A percentile compares a stretch with the other conserved stretches of the same genome.
Conservation (phyloP, 2,797 vertebrate genomes). For the Pipistrellus kuhlii region DNA sequence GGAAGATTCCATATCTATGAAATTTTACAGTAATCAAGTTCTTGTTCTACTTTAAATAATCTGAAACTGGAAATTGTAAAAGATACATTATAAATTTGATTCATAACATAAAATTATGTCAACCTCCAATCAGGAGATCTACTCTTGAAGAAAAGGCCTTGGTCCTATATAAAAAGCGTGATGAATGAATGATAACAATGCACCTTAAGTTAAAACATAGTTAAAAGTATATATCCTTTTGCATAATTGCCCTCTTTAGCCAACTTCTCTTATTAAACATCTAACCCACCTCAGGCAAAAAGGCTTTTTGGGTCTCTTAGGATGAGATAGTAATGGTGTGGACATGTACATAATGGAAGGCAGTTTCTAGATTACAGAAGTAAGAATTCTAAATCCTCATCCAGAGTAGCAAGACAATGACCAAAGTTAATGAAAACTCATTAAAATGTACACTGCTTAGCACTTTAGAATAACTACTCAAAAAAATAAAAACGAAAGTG, state of each 20-base stretch:
- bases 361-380: neutral
- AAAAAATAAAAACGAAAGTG: neutral
- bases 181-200: constrained; percentile 35
- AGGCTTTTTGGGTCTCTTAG: neutral
- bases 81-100: neutral
- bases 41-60: constrained; percentile 15
- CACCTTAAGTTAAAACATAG: constrained; percentile 58
- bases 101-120: neutral
- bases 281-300: neutral
- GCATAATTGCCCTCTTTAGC: constrained; percentile 35
- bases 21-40: constrained; percentile 18
- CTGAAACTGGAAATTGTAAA: neutral
- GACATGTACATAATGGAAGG: neutral
- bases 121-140: constrained; percentile 11
- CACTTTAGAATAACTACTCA: neutral
- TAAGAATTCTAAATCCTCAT: neutral
- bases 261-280: constrained; percentile 36
- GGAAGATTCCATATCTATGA: neutral
- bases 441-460: neutral
- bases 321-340: neutral
- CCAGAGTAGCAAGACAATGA: neutral
- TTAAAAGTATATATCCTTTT: constrained; percentile 39
- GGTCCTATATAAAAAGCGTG: constrained; percentile 13
- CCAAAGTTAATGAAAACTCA: constrained; percentile 25
- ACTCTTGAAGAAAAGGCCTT: constrained; percentile 6